Percentiles rank a stretch among this genome's conserved stretches.
Evolutionary conservation across 2,888 invertebrate genomes (phyloP).

Genomic region (Drosophila siamana): DNA sequence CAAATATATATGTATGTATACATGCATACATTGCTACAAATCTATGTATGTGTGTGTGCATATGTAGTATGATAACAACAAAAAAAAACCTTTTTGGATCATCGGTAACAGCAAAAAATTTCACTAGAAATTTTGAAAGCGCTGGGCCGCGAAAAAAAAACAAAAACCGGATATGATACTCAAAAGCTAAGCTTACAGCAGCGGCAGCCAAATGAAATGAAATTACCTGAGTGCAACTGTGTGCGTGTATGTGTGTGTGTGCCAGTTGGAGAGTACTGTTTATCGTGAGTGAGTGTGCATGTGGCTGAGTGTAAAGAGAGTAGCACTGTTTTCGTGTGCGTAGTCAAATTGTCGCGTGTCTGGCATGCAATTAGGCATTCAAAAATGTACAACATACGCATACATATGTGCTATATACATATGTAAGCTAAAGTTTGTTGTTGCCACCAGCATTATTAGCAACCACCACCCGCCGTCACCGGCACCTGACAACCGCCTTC

Average conservation of each 20-base stretch:
- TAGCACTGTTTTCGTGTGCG: conserved; percentile 43
- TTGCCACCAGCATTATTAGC: conserved; percentile 20
- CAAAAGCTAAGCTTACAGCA: conserved; percentile 64
- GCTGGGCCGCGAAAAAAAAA: conserved; percentile 65
- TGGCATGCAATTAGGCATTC: conserved; percentile 62
- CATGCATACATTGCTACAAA: neutral
- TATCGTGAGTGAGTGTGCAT: conserved; percentile 19
- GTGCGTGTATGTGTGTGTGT: conserved; percentile 20
- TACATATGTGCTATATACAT: conserved; percentile 10
- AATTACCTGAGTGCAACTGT: conserved; percentile 57
- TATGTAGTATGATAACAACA: neutral
- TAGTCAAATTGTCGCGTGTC: conserved; percentile 60
- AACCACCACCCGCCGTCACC: conserved; percentile 31
- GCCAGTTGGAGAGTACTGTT: conserved; percentile 21
- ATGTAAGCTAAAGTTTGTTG: conserved; percentile 16
- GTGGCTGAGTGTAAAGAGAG: conserved; percentile 12
- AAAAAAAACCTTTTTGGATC: conserved; percentile 12
- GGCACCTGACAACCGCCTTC: conserved; percentile 31
- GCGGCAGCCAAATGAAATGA: conserved; percentile 53
- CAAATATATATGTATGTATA: conserved; percentile 17
- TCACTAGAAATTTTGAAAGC: conserved; percentile 81
- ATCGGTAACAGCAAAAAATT: conserved; percentile 60
- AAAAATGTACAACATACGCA: conserved; percentile 42
- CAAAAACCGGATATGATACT: conserved; percentile 76
- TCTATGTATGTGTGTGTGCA: conserved; percentile 13